These are phyloP conservation scores for Labrus mixtus DNA, from an alignment of 2,113 vertebrate species.

Conservation along the genomic window DNA sequence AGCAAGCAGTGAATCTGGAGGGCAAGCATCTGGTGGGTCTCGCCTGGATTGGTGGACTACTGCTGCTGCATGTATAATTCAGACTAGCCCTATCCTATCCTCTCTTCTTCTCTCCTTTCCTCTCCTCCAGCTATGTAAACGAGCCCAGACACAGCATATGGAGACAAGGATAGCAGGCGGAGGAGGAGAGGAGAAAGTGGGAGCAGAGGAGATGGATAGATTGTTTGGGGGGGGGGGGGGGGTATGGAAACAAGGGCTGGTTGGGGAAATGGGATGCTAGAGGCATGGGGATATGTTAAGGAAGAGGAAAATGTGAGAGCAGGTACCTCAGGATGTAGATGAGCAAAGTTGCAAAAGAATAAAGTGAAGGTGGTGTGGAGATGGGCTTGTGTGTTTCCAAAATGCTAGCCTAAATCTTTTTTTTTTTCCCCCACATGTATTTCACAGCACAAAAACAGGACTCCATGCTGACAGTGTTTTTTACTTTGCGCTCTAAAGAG, in stretches of 20 bases:
- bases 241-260: constrained; percentile 31
- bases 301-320: constrained; percentile 10
- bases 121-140: constrained; percentile 80
- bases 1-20: constrained; percentile 68
- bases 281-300: constrained; percentile 20
- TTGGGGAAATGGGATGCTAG: constrained; percentile 33
- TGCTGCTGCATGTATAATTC: constrained; percentile 79
- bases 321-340: constrained; percentile 15
- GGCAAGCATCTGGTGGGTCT: constrained; percentile 78
- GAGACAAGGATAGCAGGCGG: constrained; percentile 39
- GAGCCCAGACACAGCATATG: constrained; percentile 71
- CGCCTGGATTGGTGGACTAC: constrained; percentile 56
- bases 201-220: constrained; percentile 21
- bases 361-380: constrained; percentile 12
- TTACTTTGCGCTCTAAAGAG: constrained; percentile 55
- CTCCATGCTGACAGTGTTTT: constrained; percentile 48
- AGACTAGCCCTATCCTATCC: constrained; percentile 60
- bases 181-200: constrained; percentile 16
- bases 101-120: constrained; percentile 68
- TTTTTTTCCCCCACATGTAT: constrained; percentile 9
- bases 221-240: neutral
- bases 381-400: neutral
- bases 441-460: constrained; percentile 39
- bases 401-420: neutral
- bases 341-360: constrained; percentile 48